Evolutionary conservation across 2,888 invertebrate species (phyloP), one percentile per base, ranked within the genome.

Genomic region (Hesperia comma): DNA sequence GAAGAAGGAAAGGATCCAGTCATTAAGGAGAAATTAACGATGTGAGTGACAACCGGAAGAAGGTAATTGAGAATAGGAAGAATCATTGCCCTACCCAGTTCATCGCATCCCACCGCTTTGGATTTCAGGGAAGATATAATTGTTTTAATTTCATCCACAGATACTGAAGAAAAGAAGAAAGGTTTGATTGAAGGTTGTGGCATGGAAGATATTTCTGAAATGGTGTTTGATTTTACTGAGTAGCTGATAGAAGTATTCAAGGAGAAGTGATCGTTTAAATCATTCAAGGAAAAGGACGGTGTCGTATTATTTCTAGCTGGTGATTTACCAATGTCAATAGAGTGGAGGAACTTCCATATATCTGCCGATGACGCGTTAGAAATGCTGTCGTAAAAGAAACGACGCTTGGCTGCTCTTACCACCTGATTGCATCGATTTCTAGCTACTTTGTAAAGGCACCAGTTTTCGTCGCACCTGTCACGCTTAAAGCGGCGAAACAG

Each of bases 31-130:
- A 12, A 41, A 32, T 61, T 61, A 40, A 61, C 26, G 7, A 61
- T 41, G 37, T 54, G 51, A 21, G 33, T 8, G 5, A 61, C 37
- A 21, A 21, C n/a, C 3, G 51, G 21, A 4, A 21, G 1, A 21
- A 61, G 0, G 2, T 61, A n/a, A 6, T 61, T 53, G 26, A 61
- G 41, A 6, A 61, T 6, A 8, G 8, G 41, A 26, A 41, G 0
- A 15, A 61, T 21, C 61, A 54, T 61, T 6, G 40, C 7, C 7
- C 26, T 17, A 53, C 61, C 53, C 10, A 61, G 53, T 14, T 53
- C 32, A n/a, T 61, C 54, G 53, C 15, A 61, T 6, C 61, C 61
- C 14, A 61, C 61, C 26, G 61, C 53, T 0, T 53, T 54, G 0
- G 61, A 61, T 41, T 61, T 61, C 19, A 61, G 5, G 4, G 61